Conservation (phyloP, 2,113 vertebrate species). For the Numenius arquata region DNA sequence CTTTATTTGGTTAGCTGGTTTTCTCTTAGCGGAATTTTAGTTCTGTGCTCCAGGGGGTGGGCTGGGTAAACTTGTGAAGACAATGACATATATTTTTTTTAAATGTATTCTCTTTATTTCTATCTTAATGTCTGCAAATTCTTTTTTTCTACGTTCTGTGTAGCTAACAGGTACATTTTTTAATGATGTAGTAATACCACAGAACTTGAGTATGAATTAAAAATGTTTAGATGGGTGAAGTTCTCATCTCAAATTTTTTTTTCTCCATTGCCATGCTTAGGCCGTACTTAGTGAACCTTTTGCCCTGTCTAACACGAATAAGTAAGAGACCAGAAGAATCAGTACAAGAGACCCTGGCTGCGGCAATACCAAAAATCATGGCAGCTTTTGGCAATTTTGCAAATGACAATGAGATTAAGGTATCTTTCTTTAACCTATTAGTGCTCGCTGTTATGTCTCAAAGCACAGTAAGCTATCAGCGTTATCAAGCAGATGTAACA, state of each 20-base stretch:
- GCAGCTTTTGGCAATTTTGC: constrained; percentile 91
- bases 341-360: constrained; percentile 92
- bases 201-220: background rate
- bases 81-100: background rate
- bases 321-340: constrained; percentile 91
- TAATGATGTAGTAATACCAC: background rate
- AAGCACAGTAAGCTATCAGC: background rate
- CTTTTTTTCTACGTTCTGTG: rapidly evolving
- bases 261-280: constrained; percentile 50
- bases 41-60: background rate
- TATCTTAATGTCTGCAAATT: background rate
- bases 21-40: background rate
- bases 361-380: constrained; percentile 94
- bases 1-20: background rate
- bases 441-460: background rate
- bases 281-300: constrained; percentile 93
- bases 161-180: background rate
- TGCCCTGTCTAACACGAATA: constrained; percentile 91
- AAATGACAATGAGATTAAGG: constrained; percentile 97
- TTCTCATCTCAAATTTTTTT: background rate
- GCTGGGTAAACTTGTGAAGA: background rate
- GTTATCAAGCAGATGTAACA: background rate
- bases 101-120: background rate
- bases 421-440: constrained; percentile 32
- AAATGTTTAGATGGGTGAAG: background rate